phyloP scores from a whole-genome alignment of 2,113 vertebrate genomes.

The Platycercus adscitus region DNA sequence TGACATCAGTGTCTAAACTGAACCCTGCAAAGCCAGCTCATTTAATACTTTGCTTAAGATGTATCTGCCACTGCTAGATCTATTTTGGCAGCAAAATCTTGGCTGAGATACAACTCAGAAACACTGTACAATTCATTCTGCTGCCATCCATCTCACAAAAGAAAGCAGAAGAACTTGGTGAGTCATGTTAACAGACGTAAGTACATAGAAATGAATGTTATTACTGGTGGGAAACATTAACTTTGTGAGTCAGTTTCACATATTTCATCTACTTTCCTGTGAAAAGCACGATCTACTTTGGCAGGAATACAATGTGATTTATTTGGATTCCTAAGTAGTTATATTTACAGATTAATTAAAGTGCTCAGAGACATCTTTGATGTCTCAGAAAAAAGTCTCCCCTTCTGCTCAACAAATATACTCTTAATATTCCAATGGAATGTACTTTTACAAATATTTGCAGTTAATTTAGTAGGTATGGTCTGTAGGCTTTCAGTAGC shows the following conservation, averaged over 20 bases:
- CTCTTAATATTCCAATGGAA: slow-evolving; percentile 1
- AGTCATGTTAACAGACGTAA: slow-evolving; percentile 55
- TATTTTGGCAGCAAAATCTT: slow-evolving; percentile 20
- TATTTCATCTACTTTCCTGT: slow-evolving; percentile 29
- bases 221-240: slow-evolving; percentile 54
- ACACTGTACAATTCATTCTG: slow-evolving; percentile 44
- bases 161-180: slow-evolving; percentile 40
- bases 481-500: background rate
- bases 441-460: slow-evolving; percentile 14
- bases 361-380: slow-evolving; percentile 1
- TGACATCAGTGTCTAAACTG: background rate
- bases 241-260: slow-evolving; percentile 33
- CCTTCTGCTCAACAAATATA: slow-evolving; percentile 1
- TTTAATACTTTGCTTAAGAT: slow-evolving; percentile 16
- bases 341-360: slow-evolving; percentile 57
- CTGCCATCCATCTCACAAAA: slow-evolving; percentile 47
- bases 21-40: background rate
- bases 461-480: background rate
- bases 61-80: background rate
- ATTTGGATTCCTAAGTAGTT: slow-evolving; percentile 18
- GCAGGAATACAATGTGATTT: slow-evolving; percentile 17
- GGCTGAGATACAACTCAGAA: slow-evolving; percentile 30
- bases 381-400: background rate
- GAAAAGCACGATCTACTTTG: background rate
- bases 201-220: slow-evolving; percentile 28